A percentile compares a stretch with the other conserved stretches of the same genome.
Conservation (phyloP, 2,113 vertebrate genomes). For the Tautogolabrus adspersus region DNA sequence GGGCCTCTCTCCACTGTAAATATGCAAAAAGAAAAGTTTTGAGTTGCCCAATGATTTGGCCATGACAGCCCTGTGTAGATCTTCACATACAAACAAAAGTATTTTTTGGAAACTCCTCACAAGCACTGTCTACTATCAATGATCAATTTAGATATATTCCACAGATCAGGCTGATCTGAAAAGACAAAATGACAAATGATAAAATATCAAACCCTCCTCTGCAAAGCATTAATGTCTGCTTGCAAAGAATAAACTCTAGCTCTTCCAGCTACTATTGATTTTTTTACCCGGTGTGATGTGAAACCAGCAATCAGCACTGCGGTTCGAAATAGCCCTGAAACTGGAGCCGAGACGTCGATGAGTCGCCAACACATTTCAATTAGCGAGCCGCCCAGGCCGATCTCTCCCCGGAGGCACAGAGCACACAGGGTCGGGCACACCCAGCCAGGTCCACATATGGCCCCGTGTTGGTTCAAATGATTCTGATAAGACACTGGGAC, state of each 20-base stretch:
- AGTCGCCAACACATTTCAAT: constrained; percentile 92
- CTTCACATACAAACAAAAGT: constrained; percentile 18
- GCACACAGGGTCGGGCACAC: constrained; percentile 77
- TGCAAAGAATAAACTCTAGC: constrained; percentile 81
- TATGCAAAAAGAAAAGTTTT: constrained; percentile 31
- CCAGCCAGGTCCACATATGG: constrained; percentile 74
- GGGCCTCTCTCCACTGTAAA: constrained; percentile 21
- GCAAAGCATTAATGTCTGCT: constrained; percentile 81
- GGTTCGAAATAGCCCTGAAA: constrained; percentile 89
- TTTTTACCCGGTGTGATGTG: constrained; percentile 84
- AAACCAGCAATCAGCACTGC: constrained; percentile 89
- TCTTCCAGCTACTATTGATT: constrained; percentile 85
- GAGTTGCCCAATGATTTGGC: constrained; percentile 24
- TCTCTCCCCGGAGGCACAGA: constrained; percentile 84
- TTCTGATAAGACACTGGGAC: constrained; percentile 57
- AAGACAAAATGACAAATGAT: constrained; percentile 74
- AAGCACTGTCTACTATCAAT: constrained; percentile 28
- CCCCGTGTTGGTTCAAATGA: constrained; percentile 60
- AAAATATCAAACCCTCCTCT: constrained; percentile 71
- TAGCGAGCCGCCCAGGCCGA: constrained; percentile 86
- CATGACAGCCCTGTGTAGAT: constrained; percentile 6
- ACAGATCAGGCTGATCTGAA: constrained; percentile 48
- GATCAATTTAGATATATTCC: constrained; percentile 42
- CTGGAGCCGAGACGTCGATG: constrained; percentile 87
- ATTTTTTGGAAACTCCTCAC: constrained; percentile 27